Conservation (phyloP, 2,113 vertebrate species). For the Plotosus lineatus region DNA sequence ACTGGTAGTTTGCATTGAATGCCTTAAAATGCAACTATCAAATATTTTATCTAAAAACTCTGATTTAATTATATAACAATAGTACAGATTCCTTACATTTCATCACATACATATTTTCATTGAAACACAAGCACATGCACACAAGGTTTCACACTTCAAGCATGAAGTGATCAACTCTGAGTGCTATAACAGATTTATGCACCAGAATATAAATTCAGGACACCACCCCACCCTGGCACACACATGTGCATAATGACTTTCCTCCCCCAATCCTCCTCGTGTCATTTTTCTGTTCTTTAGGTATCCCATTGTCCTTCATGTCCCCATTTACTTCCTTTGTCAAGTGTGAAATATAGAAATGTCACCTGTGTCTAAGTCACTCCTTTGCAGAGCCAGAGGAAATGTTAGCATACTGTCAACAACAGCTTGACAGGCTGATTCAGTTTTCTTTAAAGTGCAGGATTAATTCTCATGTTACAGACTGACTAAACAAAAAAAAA, state of each 20-base stretch:
- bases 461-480: constrained; percentile 16
- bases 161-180: constrained; percentile 45
- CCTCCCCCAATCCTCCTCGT: background rate
- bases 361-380: constrained; percentile 45
- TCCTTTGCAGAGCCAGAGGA: constrained; percentile 33
- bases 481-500: background rate
- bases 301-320: constrained; percentile 30
- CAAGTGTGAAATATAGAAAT: constrained; percentile 57
- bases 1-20: too few relatives aligned
- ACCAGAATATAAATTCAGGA: constrained; percentile 20
- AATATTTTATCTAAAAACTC: too few relatives aligned
- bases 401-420: constrained; percentile 35
- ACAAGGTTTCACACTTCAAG: constrained; percentile 26
- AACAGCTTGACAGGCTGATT: constrained; percentile 29
- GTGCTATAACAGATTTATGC: constrained; percentile 40
- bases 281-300: constrained; percentile 11
- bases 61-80: too few relatives aligned
- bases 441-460: background rate
- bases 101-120: constrained; percentile 25
- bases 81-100: too few relatives aligned
- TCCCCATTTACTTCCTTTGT: constrained; percentile 36
- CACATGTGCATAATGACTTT: constrained; percentile 20
- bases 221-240: constrained; percentile 16
- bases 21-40: too few relatives aligned
- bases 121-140: constrained; percentile 30